Percentiles rank a stretch among this genome's conserved stretches.
Evolutionary conservation across 2,113 vertebrate genomes (phyloP).

Genomic region (Varanus salvator): DNA sequence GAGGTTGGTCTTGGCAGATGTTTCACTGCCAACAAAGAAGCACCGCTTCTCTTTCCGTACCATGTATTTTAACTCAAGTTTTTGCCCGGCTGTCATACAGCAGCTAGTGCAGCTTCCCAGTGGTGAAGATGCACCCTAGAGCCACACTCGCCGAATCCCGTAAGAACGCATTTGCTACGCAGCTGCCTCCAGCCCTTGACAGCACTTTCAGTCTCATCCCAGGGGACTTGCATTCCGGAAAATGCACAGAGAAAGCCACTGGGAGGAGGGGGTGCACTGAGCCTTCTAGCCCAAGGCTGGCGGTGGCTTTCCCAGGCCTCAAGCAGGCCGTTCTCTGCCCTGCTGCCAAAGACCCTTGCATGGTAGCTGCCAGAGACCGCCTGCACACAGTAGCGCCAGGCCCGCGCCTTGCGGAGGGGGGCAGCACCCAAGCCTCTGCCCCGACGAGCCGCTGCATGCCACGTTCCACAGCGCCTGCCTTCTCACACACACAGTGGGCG

Average conservation of each 20-base stretch:
- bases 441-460: accelerated
- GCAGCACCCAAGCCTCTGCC: background rate
- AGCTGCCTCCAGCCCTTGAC: no score
- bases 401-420: background rate
- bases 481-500: no score
- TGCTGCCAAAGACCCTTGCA: no score
- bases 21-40: background rate
- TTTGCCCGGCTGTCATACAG: background rate
- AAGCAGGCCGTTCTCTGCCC: background rate
- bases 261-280: background rate
- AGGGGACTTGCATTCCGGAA: background rate
- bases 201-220: background rate
- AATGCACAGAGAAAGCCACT: background rate
- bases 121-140: no score
- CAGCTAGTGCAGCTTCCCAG: background rate
- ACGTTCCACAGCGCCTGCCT: background rate
- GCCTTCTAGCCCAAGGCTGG: background rate
- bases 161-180: background rate
- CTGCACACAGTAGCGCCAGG: background rate
- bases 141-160: background rate
- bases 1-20: background rate
- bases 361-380: no score
- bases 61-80: background rate
- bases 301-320: background rate
- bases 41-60: background rate